Evolutionary conservation across 92 coral and sea anemone species (phyloP).

Genomic region (Blastomussa wellsi): DNA sequence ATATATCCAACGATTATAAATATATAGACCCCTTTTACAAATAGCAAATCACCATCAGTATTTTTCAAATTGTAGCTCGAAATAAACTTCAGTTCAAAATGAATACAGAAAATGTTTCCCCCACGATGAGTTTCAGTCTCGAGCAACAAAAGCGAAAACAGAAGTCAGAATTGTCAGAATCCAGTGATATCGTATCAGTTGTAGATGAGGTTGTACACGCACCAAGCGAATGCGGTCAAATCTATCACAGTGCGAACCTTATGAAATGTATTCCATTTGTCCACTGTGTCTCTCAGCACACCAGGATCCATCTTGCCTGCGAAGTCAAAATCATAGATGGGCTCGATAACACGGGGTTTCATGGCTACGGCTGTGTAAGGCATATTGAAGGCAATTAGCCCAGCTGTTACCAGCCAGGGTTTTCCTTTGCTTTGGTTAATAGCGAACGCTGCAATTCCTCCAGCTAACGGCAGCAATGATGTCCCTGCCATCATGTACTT

Average conservation of each 20-base stretch:
- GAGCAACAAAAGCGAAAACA: background rate
- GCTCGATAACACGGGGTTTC: constrained; percentile 59
- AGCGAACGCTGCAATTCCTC: constrained; percentile 55
- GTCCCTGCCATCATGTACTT: constrained; percentile 62
- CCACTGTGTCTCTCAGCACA: constrained; percentile 57
- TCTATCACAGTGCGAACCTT: constrained; percentile 60
- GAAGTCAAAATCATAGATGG: constrained; percentile 57
- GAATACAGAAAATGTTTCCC: background rate
- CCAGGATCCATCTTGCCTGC: constrained; percentile 59
- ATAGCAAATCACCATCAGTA: background rate
- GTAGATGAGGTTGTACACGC: constrained; percentile 59
- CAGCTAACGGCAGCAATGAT: constrained; percentile 59
- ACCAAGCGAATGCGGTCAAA: constrained; percentile 53
- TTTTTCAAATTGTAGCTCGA: background rate
- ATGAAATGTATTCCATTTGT: constrained; percentile 59
- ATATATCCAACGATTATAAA: background rate
- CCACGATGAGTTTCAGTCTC: background rate
- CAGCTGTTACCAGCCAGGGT: constrained; percentile 61
- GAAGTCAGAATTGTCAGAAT: background rate
- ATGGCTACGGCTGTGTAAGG: constrained; percentile 60
- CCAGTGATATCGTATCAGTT: background rate
- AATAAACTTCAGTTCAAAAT: background rate
- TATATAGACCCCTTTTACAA: background rate
- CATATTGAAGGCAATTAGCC: constrained; percentile 46
- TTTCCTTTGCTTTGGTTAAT: constrained; percentile 57